Base-by-base conservation (phyloP, 2,888 invertebrate species). In the Spisula solida region DNA sequence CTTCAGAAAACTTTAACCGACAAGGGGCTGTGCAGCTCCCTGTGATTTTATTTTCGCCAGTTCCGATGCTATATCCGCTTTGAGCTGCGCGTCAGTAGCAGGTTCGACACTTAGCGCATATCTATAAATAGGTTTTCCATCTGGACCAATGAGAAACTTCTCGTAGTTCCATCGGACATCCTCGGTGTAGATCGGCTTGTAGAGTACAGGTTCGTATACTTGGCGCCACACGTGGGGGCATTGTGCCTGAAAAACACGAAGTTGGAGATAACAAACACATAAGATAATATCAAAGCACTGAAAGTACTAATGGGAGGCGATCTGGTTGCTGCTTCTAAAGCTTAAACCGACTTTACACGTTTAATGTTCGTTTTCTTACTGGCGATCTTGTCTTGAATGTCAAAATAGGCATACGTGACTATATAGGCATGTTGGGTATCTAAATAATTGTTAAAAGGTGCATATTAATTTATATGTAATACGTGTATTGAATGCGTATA, bases 151-250 rank as follows among this genome's bases (percentile, higher is more conserved):
- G 70, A 92, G 83, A 85, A 92, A 92, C 85, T 92, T 92, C 85
- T 92, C 92, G 56, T 88, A 92, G 88, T 92, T 92, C 92, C 92
- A 92, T n/a, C 85, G 84, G 56, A 92, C 84, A 48, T 92, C 92
- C 70, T 89, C 89, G 12, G 88, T 92, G 66, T 91, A 88, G 25
- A 91, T 82, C 1, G 92, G 92, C 20, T 79, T 81, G 86, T 92
- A 92, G 56, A 92, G 79, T n/a, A 88, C 79, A 2, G 92, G 92
- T 10, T 82, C 87, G 79, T 82, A 84, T 10, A 90, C n/a, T 51
- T 89, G 87, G 25, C 84, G 80, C 78, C 66, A 81, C 31, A 89
- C 90, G 41, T 70, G 51, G 20, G 92, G 92, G 48, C 92, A 92
- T 56, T 86, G 82, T 10, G 92, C 87, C 92, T 92, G 88, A 25